phyloP scores from a whole-genome alignment of 1,140 invertebrate genomes.

The Latrodectus geometricus region DNA sequence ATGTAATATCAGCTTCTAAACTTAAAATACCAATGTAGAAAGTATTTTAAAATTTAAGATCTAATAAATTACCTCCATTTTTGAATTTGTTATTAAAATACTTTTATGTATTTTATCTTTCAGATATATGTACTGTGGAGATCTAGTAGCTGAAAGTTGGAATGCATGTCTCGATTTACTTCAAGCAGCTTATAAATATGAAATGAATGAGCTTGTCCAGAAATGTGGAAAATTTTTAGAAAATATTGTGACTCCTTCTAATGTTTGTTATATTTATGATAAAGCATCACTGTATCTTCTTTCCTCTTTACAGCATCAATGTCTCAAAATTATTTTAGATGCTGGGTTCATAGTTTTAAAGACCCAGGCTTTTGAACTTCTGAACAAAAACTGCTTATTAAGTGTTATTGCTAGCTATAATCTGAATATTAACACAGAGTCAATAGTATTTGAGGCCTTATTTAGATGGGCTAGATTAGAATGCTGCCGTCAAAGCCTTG shows the following conservation, averaged over 20 bases:
- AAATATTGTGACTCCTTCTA: slow-evolving; percentile 26
- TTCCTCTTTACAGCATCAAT: slow-evolving; percentile 17
- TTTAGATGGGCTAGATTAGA: slow-evolving; percentile 41
- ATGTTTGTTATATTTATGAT: slow-evolving; percentile 49
- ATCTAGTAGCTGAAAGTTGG: slow-evolving; percentile 35
- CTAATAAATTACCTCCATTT: background rate
- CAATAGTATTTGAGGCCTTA: slow-evolving; percentile 33
- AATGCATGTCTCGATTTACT: slow-evolving; percentile 22
- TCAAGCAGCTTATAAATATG: slow-evolving; percentile 21
- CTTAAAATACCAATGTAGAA: background rate
- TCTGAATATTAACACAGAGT: slow-evolving; percentile 40
- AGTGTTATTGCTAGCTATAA: slow-evolving; percentile 20
- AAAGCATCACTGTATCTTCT: slow-evolving; percentile 34
- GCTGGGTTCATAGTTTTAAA: slow-evolving; percentile 41
- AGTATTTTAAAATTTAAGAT: background rate
- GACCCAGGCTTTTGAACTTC: slow-evolving; percentile 33
- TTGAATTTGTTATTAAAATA: background rate
- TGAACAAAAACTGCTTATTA: slow-evolving; percentile 41
- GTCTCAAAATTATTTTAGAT: slow-evolving; percentile 41
- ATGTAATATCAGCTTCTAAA: background rate
- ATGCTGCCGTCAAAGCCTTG: slow-evolving; percentile 24
- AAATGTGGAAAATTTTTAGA: slow-evolving; percentile 51
- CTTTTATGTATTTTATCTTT: background rate
- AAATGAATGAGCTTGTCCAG: slow-evolving; percentile 36
- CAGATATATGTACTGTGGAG: slow-evolving; percentile 46